A percentile compares a stretch with the other conserved stretches of the same genome.
These are phyloP conservation scores for Pardosa pseudoannulata DNA, from an alignment of 2,888 invertebrate species.

Conservation along the genomic window DNA sequence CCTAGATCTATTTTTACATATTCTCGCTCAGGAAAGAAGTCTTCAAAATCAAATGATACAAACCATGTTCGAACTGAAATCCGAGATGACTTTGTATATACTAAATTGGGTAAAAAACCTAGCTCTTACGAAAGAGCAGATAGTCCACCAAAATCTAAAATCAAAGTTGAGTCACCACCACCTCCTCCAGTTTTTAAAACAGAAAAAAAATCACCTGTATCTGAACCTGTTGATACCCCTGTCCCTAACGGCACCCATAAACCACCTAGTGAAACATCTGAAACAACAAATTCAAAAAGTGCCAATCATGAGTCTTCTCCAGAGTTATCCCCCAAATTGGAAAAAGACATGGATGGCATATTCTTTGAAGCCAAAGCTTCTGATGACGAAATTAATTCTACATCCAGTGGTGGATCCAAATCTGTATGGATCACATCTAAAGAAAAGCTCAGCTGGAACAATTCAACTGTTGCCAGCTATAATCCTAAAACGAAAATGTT, in stretches of 20 bases:
- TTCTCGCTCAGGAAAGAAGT: conserved; percentile 50
- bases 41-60: conserved; percentile 62
- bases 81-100: conserved; percentile 65
- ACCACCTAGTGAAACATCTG: conserved; percentile 3
- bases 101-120: conserved; percentile 65
- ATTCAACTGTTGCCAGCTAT: conserved; percentile 88
- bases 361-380: conserved; percentile 46
- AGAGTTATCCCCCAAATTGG: conserved; percentile 40
- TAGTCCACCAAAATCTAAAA: conserved; percentile 53
- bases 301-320: conserved; percentile 31
- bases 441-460: conserved; percentile 85
- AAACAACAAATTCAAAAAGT: conserved; percentile 20
- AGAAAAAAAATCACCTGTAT: conserved; percentile 26
- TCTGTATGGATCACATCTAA: conserved; percentile 83
- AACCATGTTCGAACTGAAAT: conserved; percentile 45
- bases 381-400: conserved; percentile 26
- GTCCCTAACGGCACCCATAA: conserved; percentile 59
- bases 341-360: conserved; percentile 50
- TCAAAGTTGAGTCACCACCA: conserved; percentile 29
- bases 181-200: conserved; percentile 2
- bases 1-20: conserved; percentile 68
- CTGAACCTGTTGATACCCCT: conserved; percentile 25
- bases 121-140: conserved; percentile 23
- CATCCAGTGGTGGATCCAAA: conserved; percentile 30
- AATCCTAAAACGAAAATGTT: conserved; percentile 86